These are phyloP conservation scores for Lobophora halterata DNA, from an alignment of 2,888 invertebrate species.

Conservation along the genomic window DNA sequence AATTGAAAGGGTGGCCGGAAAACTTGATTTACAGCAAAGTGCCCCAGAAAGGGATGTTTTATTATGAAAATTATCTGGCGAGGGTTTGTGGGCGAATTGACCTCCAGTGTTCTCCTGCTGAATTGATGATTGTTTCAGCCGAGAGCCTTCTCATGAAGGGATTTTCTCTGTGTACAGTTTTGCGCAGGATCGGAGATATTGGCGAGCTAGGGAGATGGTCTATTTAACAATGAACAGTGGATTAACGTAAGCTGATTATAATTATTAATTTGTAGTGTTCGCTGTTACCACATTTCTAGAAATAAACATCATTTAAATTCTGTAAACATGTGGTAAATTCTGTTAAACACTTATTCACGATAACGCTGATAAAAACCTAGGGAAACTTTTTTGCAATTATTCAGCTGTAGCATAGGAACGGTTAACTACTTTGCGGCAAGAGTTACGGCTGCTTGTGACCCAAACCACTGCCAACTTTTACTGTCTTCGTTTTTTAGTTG, in stretches of 20 bases:
- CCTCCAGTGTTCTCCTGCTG: conserved; percentile 8
- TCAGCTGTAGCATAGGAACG: not conserved
- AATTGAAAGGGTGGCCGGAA: conserved; percentile 70
- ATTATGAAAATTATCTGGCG: conserved; percentile 70
- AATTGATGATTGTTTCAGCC: conserved; percentile 1
- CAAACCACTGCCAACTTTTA: conserved; percentile 20
- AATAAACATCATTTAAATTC: too few species aligned
- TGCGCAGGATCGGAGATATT: too few species aligned
- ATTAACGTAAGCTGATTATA: too few species aligned
- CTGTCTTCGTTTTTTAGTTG: conserved; percentile 13
- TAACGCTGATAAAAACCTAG: not conserved
- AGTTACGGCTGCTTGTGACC: conserved; percentile 13
- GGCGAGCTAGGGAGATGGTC: too few species aligned
- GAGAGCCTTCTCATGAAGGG: too few species aligned
- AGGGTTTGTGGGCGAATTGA: conserved; percentile 40
- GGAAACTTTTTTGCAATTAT: conserved; percentile 6
- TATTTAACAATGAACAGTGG: too few species aligned
- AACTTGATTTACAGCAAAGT: conserved; percentile 73
- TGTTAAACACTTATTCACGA: too few species aligned
- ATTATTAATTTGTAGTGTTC: too few species aligned
- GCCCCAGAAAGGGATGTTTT: conserved; percentile 70
- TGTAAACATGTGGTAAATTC: too few species aligned
- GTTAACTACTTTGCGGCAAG: conserved; percentile 17
- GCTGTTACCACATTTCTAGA: too few species aligned
- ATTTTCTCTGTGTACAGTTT: too few species aligned